Evolutionary conservation across 2,113 vertebrate species (phyloP).

Genomic region (Erythrolamprus reginae): DNA sequence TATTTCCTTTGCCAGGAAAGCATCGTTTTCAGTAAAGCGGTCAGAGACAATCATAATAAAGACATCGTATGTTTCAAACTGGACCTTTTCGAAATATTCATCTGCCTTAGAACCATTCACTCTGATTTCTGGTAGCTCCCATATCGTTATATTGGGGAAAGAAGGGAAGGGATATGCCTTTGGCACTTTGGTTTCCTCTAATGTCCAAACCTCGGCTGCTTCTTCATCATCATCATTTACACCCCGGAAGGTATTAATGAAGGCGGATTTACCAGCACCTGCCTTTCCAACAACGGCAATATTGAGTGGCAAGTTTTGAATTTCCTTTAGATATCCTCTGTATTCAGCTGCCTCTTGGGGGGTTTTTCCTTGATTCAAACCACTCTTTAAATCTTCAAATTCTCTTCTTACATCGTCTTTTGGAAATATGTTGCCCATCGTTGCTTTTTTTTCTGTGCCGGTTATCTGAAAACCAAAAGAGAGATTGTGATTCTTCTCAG

Average conservation of each 20-base stretch:
- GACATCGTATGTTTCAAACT: constrained; percentile 52
- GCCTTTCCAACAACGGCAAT: too few relatives aligned
- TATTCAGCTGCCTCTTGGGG: too few relatives aligned
- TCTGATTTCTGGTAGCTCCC: constrained; percentile 58
- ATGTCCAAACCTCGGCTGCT: not conserved
- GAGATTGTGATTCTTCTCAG: not conserved
- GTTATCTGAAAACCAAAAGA: not conserved
- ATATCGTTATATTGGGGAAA: constrained; percentile 37
- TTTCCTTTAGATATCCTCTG: too few relatives aligned
- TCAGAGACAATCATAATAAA: constrained; percentile 45
- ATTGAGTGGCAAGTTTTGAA: too few relatives aligned
- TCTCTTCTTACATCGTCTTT: not conserved
- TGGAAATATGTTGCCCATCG: not conserved
- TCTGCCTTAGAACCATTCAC: not conserved
- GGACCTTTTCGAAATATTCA: constrained; percentile 5
- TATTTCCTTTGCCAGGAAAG: not conserved
- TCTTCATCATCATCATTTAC: too few relatives aligned
- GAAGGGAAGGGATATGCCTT: constrained; percentile 1
- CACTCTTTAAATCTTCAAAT: not conserved
- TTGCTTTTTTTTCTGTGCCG: not conserved
- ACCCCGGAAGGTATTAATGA: too few relatives aligned
- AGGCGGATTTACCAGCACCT: too few relatives aligned
- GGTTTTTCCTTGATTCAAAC: not conserved
- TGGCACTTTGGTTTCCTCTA: too few relatives aligned
- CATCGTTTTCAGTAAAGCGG: constrained; percentile 23